phyloP scores from a whole-genome alignment of 1,140 invertebrate species.

The Drosophila aff. region DNA sequence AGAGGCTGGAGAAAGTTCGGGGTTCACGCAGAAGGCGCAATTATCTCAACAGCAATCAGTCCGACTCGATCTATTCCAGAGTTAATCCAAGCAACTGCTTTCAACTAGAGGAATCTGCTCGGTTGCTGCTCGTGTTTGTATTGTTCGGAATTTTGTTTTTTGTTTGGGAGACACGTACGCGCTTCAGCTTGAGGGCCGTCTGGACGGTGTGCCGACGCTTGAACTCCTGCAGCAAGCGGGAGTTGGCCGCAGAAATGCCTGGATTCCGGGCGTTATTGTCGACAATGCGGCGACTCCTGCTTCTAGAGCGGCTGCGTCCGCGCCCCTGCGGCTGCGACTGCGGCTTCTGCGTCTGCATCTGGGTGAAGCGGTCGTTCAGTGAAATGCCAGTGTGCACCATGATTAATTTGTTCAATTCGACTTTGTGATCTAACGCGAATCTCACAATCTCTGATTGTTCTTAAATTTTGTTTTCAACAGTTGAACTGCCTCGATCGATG shows the following conservation, averaged over 20 bases:
- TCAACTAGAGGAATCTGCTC: conserved; percentile 25
- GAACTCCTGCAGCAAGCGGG: conserved; percentile 76
- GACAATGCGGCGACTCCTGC: conserved; percentile 69
- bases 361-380: conserved; percentile 82
- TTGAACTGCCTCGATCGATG: conserved; percentile 3
- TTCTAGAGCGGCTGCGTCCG: conserved; percentile 64
- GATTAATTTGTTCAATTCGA: conserved; percentile 11
- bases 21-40: conserved; percentile 48
- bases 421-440: neutral
- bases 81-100: conserved; percentile 36
- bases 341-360: conserved; percentile 47
- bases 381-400: conserved; percentile 79
- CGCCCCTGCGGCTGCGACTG: conserved; percentile 33
- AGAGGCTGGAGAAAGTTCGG: conserved; percentile 39
- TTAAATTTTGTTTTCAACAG: conserved; percentile 4
- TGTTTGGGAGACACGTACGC: conserved; percentile 72
- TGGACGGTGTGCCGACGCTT: conserved; percentile 79
- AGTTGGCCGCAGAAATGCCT: conserved; percentile 63
- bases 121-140: conserved; percentile 33
- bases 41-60: conserved; percentile 27
- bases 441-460: conserved; percentile 9
- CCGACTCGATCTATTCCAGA: conserved; percentile 20
- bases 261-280: conserved; percentile 24
- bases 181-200: conserved; percentile 82
- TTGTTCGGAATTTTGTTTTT: conserved; percentile 46